Evolutionary conservation across 1,140 invertebrate genomes (phyloP), one percentile per base, ranked within the genome.

Genomic region (Choristoneura fumiferana): DNA sequence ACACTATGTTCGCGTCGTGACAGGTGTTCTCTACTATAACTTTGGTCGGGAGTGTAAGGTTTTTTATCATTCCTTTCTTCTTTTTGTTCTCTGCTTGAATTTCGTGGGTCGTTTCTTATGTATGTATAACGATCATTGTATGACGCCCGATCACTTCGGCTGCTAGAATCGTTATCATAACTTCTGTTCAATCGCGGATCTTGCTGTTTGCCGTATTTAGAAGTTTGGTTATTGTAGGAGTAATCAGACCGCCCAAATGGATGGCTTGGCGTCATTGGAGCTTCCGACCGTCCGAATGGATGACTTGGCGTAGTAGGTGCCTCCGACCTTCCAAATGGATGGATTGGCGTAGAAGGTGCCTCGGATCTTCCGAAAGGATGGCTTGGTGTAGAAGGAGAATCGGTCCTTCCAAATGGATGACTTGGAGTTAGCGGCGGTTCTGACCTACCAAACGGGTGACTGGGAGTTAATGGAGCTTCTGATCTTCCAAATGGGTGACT

Each of bases 131-230:
- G 37, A 56, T 74, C 69, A 56, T 59, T 71, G 59, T 72, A 68
- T 37, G 64, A 60, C 4, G 45, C 53, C 37, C 54, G 45, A 53
- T 73, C 70, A 35, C 57, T 67, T 12, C 58, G 33, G 52, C 18
- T 35, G 17, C 57, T 49, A 14, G 61, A 36, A 15, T 67, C 71
- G 62, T 63, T 71, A 15, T 82, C 71, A 22, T 66, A 60, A 52
- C 33, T 74, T 71, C 78, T 78, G 52, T 78, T 76, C 17, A 75
- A 43, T 66, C 84, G 80, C 17, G 74, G 72, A 72, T 85, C 79
- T 38, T 76, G 71, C 4, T 18, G 35, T 59, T 64, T 33, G 62
- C 58, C 59, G 72, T 69, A 40, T 69, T 70, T 59, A 78, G 81
- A 14, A 70, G 36, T 69, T 76, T 76, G 54, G 52, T 63, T 14